phyloP scores from a whole-genome alignment of 2,888 invertebrate genomes.

The Drosophila stalkeri region DNA sequence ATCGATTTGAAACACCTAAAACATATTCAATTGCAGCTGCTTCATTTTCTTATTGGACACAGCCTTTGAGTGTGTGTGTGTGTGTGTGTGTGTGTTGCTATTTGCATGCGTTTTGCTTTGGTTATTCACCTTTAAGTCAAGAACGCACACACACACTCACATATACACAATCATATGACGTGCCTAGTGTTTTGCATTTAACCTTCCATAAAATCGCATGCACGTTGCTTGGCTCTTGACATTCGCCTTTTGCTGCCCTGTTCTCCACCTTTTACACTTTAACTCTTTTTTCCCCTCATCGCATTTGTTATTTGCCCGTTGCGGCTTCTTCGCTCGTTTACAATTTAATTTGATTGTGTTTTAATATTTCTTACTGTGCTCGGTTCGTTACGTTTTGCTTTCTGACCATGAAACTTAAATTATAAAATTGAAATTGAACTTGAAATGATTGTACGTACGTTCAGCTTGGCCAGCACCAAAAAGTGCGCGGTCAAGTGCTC shows the following conservation, averaged over 20 bases:
- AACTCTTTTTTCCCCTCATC: slow-evolving; percentile 18
- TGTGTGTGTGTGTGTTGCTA: slow-evolving; percentile 20
- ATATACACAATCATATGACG: background rate
- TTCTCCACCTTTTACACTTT: slow-evolving; percentile 2
- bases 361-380: slow-evolving; percentile 25
- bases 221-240: slow-evolving; percentile 63
- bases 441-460: slow-evolving; percentile 57
- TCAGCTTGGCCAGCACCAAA: slow-evolving; percentile 21
- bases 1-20: slow-evolving; percentile 58
- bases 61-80: background rate
- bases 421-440: slow-evolving; percentile 69
- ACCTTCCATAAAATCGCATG: slow-evolving; percentile 56
- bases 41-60: slow-evolving; percentile 34
- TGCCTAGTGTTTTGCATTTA: slow-evolving; percentile 55
- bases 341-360: slow-evolving; percentile 37
- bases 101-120: slow-evolving; percentile 63
- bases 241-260: slow-evolving; percentile 61
- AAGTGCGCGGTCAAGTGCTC: slow-evolving; percentile 6
- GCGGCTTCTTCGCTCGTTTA: slow-evolving; percentile 17
- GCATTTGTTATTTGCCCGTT: slow-evolving; percentile 33
- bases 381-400: slow-evolving; percentile 48
- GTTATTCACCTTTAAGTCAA: slow-evolving; percentile 70
- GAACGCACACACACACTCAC: slow-evolving; percentile 21
- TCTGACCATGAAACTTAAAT: slow-evolving; percentile 74
- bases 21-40: slow-evolving; percentile 17